phyloP scores from a whole-genome alignment of 23 tunicate species.

The Ciona savignyi region DNA sequence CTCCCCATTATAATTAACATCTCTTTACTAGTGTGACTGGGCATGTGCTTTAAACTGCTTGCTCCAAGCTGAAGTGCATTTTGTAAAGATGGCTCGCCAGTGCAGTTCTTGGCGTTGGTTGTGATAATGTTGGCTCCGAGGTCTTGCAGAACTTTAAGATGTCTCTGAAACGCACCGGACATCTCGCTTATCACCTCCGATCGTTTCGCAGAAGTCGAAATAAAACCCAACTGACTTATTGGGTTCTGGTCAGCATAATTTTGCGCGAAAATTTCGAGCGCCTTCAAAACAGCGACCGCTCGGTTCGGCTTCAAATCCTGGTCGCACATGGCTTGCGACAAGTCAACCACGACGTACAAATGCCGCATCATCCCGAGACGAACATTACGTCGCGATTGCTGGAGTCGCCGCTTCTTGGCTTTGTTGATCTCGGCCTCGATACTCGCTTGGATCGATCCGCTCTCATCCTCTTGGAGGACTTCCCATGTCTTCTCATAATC shows the following conservation, averaged over 20 bases:
- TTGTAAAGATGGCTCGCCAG: conserved; percentile 83
- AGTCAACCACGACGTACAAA: conserved; percentile 58
- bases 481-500: conserved; percentile 97
- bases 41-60: conserved; percentile 64
- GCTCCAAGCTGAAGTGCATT: conserved; percentile 67
- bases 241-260: conserved; percentile 88
- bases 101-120: conserved; percentile 51
- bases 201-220: conserved; percentile 43
- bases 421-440: conserved; percentile 49
- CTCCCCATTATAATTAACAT: conserved; percentile 64
- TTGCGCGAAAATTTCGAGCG: conserved; percentile 46
- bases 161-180: conserved; percentile 70
- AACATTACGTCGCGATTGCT: conserved; percentile 37
- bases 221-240: conserved; percentile 74
- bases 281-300: conserved; percentile 41
- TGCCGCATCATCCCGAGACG: conserved; percentile 92
- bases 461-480: conserved; percentile 85
- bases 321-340: conserved; percentile 83
- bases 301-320: conserved; percentile 83
- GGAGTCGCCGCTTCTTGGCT: conserved; percentile 58
- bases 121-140: conserved; percentile 31
- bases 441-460: conserved; percentile 68
- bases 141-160: conserved; percentile 27
- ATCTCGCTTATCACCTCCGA: conserved; percentile 59
- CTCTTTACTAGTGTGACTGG: conserved; percentile 79